Evolutionary conservation across 2,888 invertebrate genomes (phyloP).

Genomic region (Carterocephalus palaemon): DNA sequence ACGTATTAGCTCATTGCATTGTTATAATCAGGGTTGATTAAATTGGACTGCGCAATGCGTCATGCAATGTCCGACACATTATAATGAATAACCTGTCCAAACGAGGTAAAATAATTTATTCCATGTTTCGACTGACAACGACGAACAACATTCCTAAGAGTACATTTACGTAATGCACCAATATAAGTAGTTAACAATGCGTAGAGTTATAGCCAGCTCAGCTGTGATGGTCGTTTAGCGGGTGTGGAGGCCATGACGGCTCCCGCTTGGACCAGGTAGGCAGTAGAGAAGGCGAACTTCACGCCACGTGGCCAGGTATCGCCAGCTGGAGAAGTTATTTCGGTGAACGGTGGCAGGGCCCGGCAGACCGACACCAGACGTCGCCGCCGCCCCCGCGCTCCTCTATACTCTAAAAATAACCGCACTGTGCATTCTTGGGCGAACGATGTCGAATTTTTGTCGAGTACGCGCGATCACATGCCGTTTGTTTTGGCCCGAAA

Average conservation of each 20-base stretch:
- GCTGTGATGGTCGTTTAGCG: too few species aligned
- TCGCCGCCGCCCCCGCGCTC: conserved; percentile 77
- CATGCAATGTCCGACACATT: conserved; percentile 10
- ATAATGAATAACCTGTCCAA: conserved; percentile 10
- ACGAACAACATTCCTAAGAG: too few species aligned
- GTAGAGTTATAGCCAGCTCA: too few species aligned
- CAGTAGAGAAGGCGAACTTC: conserved; percentile 40
- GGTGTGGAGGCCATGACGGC: neutral
- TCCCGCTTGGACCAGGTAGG: conserved; percentile 27
- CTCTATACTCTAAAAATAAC: conserved; percentile 73
- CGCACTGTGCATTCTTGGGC: conserved; percentile 78
- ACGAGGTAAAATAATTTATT: conserved; percentile 12
- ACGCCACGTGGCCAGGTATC: conserved; percentile 74
- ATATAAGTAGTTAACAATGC: too few species aligned
- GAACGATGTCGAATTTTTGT: conserved; percentile 79
- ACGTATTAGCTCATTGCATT: neutral
- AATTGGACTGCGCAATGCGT: conserved; percentile 13
- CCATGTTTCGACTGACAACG: conserved; percentile 8
- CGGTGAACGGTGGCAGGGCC: conserved; percentile 80
- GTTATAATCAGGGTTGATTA: conserved; percentile 13
- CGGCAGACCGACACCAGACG: conserved; percentile 80
- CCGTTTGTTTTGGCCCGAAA: conserved; percentile 72
- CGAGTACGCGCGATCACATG: conserved; percentile 78
- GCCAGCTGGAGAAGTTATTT: conserved; percentile 78
- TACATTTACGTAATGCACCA: too few species aligned